Percentiles rank a stretch among this genome's conserved stretches.
These are phyloP conservation scores for Eleutherodactylus coqui DNA, from an alignment of 2,797 vertebrate genomes.

Conservation along the genomic window DNA sequence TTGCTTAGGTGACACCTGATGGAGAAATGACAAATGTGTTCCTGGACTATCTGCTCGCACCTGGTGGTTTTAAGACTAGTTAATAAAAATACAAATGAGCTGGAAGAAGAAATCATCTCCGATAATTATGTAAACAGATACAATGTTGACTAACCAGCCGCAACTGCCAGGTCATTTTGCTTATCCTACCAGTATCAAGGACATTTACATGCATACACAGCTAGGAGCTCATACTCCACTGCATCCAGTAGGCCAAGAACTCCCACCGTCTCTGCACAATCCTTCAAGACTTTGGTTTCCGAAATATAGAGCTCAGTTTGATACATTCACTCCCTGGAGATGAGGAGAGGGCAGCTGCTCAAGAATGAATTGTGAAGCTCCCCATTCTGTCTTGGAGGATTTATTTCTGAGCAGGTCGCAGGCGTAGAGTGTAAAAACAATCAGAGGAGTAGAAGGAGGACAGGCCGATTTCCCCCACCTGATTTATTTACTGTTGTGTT, in stretches of 20 bases:
- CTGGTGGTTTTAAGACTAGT: slow-evolving; percentile 16
- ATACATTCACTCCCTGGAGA: slow-evolving; percentile 51
- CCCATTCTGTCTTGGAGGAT: slow-evolving; percentile 68
- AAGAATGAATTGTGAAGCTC: slow-evolving; percentile 67
- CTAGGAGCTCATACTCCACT: neutral
- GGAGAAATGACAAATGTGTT: slow-evolving; percentile 13
- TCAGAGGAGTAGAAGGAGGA: slow-evolving; percentile 70
- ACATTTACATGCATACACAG: neutral
- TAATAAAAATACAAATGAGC: slow-evolving; percentile 29
- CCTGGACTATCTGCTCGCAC: neutral
- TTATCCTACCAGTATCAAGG: slow-evolving; percentile 9
- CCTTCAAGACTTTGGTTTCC: slow-evolving; percentile 25
- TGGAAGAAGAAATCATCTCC: neutral
- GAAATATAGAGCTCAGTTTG: slow-evolving; percentile 55
- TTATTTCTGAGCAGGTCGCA: slow-evolving; percentile 76
- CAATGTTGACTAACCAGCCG: neutral
- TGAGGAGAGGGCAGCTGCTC: slow-evolving; percentile 47
- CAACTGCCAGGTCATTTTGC: neutral
- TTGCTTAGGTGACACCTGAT: slow-evolving; percentile 10
- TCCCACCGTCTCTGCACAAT: slow-evolving; percentile 19
- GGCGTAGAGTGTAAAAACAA: slow-evolving; percentile 75
- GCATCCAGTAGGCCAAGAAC: slow-evolving; percentile 25
- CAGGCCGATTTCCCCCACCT: slow-evolving; percentile 76
- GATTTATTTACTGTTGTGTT: slow-evolving; percentile 93
- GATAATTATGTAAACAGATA: slow-evolving; percentile 25